Conservation (phyloP, 2,888 invertebrate species). For the Ctena decussata region DNA sequence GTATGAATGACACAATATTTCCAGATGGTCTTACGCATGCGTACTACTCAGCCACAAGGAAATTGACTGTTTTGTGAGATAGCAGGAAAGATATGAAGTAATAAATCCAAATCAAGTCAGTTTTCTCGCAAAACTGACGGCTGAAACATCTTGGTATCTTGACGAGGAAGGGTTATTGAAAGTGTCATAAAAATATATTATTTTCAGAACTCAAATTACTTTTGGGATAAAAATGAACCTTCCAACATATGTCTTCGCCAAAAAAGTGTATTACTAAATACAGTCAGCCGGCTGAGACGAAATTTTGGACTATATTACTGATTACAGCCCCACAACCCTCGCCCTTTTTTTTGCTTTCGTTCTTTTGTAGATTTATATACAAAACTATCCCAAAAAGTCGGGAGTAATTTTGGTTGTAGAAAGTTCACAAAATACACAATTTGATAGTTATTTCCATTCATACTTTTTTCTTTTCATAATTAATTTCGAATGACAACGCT, state of each 20-base stretch:
- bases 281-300: too few relatives aligned
- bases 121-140: background rate
- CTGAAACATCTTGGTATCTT: background rate
- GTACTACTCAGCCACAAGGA: background rate
- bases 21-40: conserved; percentile 7
- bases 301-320: too few relatives aligned
- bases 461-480: background rate
- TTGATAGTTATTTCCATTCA: background rate
- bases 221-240: too few relatives aligned
- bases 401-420: background rate
- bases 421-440: background rate
- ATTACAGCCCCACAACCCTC: too few relatives aligned
- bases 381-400: too few relatives aligned
- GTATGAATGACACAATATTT: background rate
- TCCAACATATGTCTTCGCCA: too few relatives aligned
- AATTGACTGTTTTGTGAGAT: background rate
- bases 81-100: background rate
- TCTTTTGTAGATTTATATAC: too few relatives aligned
- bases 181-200: too few relatives aligned
- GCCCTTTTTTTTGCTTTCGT: too few relatives aligned
- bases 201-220: too few relatives aligned
- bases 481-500: background rate
- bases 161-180: too few relatives aligned
- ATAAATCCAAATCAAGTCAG: background rate
- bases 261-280: too few relatives aligned